Conservation (phyloP, 2,113 vertebrate genomes). For the Dipodomys merriami region DNA sequence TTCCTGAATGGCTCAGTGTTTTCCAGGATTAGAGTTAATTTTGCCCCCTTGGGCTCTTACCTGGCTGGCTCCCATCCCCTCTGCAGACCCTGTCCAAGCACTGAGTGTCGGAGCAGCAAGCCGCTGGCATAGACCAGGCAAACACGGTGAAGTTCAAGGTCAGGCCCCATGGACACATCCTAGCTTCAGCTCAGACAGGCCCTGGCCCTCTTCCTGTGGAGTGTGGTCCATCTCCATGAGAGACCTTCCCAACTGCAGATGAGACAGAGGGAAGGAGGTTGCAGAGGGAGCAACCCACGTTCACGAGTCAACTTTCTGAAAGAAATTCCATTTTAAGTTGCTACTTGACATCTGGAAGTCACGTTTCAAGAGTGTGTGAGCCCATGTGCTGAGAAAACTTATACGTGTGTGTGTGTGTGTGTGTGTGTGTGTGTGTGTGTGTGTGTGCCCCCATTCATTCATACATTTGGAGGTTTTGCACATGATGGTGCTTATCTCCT, state of each 20-base stretch:
- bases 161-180: neutral
- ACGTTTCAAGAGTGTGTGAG: neutral
- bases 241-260: neutral
- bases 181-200: neutral
- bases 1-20: neutral
- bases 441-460: no score
- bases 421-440: neutral
- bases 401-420: no score
- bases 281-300: constrained; percentile 6
- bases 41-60: neutral
- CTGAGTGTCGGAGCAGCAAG: neutral
- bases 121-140: neutral
- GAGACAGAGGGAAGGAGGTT: constrained; percentile 11
- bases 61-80: accelerated
- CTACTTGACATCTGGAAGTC: neutral
- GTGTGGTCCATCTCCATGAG: no score
- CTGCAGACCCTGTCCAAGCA: neutral
- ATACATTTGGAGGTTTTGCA: neutral
- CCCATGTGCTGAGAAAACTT: neutral
- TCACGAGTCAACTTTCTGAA: constrained; percentile 48
- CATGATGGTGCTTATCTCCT: neutral
- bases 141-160: neutral
- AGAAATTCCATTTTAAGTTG: constrained; percentile 56
- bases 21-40: neutral
- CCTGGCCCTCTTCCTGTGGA: accelerated